Evolutionary conservation across 2,888 invertebrate species (phyloP).

Genomic region (Philhelius pedissequus): DNA sequence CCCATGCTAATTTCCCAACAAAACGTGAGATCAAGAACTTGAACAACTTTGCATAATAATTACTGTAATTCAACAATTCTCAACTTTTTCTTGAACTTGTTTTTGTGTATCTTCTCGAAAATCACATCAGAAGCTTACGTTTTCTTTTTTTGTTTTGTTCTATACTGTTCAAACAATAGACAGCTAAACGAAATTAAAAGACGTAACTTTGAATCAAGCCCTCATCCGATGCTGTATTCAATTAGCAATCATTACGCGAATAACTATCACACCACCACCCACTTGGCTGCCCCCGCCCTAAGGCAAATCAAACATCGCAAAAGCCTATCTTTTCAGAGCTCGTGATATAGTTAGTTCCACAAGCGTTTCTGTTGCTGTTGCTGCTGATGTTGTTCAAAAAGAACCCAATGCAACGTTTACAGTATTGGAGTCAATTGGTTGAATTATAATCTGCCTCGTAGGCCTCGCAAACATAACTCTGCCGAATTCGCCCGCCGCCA

Average conservation of each 20-base stretch:
- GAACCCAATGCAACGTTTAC: slow-evolving; percentile 19
- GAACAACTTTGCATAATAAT: not conserved
- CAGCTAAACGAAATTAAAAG: not conserved
- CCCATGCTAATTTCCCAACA: slow-evolving; percentile 8
- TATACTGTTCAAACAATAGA: slow-evolving; percentile 10
- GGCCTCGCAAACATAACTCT: slow-evolving; percentile 37
- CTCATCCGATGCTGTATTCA: slow-evolving; percentile 33
- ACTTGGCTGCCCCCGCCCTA: slow-evolving; percentile 18
- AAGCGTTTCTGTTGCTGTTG: not conserved
- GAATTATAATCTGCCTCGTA: slow-evolving; percentile 53
- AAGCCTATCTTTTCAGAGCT: not conserved
- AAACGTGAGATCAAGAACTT: slow-evolving; percentile 35
- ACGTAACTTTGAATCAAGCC: not conserved
- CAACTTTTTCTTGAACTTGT: not conserved
- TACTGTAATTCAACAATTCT: not conserved
- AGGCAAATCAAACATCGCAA: slow-evolving; percentile 46
- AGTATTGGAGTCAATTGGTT: slow-evolving; percentile 61
- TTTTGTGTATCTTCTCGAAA: not conserved
- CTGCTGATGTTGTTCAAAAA: slow-evolving; percentile 49
- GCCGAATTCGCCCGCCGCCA: slow-evolving; percentile 2
- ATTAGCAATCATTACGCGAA: slow-evolving; percentile 55
- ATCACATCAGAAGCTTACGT: slow-evolving; percentile 9
- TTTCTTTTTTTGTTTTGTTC: not conserved
- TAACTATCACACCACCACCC: slow-evolving; percentile 53
- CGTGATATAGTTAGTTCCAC: slow-evolving; percentile 6